A percentile compares a stretch with the other conserved stretches of the same genome.
Evolutionary conservation across 2,113 vertebrate genomes (phyloP).

Genomic region (Bucco capensis): DNA sequence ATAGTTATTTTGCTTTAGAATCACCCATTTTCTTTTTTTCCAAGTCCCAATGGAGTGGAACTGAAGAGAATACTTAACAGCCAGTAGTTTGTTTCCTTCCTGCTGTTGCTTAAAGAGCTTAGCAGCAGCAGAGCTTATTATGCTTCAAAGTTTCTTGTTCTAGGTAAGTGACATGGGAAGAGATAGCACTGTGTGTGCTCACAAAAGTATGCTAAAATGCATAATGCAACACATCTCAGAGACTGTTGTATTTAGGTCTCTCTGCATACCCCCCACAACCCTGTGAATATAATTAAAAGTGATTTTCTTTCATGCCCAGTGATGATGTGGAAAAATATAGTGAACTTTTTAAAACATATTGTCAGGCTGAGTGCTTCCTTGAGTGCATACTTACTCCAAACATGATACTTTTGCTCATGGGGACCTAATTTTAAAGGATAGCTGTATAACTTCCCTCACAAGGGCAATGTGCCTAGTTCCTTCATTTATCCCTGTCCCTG

Average conservation of each 20-base stretch:
- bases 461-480: background rate
- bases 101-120: background rate
- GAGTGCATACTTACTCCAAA: background rate
- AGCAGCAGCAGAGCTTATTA: background rate
- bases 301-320: background rate
- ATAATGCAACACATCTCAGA: background rate
- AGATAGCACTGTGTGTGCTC: background rate
- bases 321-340: background rate
- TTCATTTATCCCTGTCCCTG: background rate
- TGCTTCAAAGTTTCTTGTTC: constrained; percentile 8
- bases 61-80: background rate
- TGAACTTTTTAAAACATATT: background rate
- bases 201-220: background rate
- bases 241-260: background rate
- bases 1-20: background rate
- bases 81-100: background rate
- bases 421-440: background rate
- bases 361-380: background rate
- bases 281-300: background rate
- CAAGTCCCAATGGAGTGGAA: background rate
- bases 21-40: background rate
- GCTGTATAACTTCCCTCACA: background rate
- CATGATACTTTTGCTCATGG: background rate
- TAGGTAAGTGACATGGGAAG: background rate
- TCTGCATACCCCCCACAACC: background rate